Conservation (phyloP, 2,888 invertebrate species). For the Aphelenchoides bicaudatus region DNA sequence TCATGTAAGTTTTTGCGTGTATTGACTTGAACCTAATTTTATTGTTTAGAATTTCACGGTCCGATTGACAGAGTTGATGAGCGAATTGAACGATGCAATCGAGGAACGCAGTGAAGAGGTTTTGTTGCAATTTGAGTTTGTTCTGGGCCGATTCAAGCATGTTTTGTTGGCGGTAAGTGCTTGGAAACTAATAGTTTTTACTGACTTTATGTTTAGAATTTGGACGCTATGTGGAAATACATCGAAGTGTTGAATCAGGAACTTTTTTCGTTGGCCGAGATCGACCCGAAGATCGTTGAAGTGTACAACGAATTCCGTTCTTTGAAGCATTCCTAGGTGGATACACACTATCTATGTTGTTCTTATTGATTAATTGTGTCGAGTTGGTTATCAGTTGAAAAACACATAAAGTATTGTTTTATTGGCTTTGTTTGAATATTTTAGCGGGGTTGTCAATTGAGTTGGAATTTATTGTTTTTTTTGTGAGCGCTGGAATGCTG, state of each 20-base stretch:
- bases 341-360: too few relatives aligned
- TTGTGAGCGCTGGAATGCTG: too few relatives aligned
- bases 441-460: too few relatives aligned
- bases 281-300: constrained; percentile 90
- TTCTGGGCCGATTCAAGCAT: constrained; percentile 86
- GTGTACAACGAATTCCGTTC: constrained; percentile 87
- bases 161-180: constrained; percentile 79
- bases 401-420: too few relatives aligned
- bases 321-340: constrained; percentile 26
- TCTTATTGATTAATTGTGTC: too few relatives aligned
- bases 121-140: constrained; percentile 73
- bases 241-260: constrained; percentile 88
- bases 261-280: constrained; percentile 84
- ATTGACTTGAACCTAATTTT: constrained; percentile 1
- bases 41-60: constrained; percentile 79
- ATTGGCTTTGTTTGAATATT: too few relatives aligned
- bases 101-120: constrained; percentile 36
- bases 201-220: constrained; percentile 73
- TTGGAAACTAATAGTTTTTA: neutral
- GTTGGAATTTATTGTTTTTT: too few relatives aligned
- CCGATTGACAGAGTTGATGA: constrained; percentile 77
- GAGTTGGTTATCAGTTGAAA: too few relatives aligned
- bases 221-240: constrained; percentile 94
- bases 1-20: constrained; percentile 37
- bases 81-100: neutral